Evolutionary conservation across 2,113 vertebrate species (phyloP), one percentile per base, ranked within the genome.

Genomic region (Takifugu bimaculatus): DNA sequence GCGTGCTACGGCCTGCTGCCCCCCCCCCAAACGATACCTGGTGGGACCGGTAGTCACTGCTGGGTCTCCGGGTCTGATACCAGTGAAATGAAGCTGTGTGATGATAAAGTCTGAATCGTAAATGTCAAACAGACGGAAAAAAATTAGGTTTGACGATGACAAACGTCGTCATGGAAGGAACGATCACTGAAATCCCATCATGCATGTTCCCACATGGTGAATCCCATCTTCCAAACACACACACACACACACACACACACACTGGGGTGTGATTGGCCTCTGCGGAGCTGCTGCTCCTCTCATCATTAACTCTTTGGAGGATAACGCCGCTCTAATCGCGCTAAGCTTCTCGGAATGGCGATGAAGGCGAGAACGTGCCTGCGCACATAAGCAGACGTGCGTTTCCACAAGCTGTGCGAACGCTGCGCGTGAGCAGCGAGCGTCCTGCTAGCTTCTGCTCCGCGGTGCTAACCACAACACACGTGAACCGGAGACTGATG

Each of bases 241-340:
- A 60, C 26, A 69, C 35, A 67, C 25, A 59, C 25, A 43, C 35
- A 39, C 54, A 50, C 63, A 45, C 29, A 56, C 75, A 69, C 39
- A 27, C 70, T 75, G 77, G 53, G 67, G 73, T 70, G 77, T 88
- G 88, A 88, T 87, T 88, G 86, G 85, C 82, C 84, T 87, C 88
- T 63, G 73, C 63, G 84, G 85, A 87, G 85, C 81, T 60, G 75
- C 79, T 73, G 82, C 81, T 80, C 73, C 74, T 77, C 84, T 89
- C 87, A 85, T 88, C 85, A 85, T 89, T 88, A 88, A 88, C 85
- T 87, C 85, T 83, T 87, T 79, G 67, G 84, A 83, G 78, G 80
- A 85, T 83, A 79, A 69, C 74, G 50, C 70, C 29, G 54, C 79
- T 78, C 83, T 88, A 88, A 90, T 88, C 88, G 85, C 66, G 27